These are phyloP conservation scores for Stenurella melanura DNA, from an alignment of 2,888 invertebrate species.

Conservation along the genomic window DNA sequence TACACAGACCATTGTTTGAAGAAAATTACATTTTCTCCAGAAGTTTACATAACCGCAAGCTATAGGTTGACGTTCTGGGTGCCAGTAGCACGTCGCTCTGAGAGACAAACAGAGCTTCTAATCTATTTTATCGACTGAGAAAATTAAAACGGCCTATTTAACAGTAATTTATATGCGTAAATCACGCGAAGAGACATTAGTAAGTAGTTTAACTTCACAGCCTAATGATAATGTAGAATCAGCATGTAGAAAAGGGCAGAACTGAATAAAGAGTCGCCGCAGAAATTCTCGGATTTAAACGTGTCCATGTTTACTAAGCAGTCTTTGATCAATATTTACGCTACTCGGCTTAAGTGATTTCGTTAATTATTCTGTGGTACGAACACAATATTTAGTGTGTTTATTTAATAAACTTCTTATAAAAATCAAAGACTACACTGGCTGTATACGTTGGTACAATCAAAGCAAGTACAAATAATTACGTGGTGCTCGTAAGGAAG, in stretches of 20 bases:
- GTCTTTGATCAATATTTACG: slow-evolving; percentile 38
- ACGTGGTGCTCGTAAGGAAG: no score
- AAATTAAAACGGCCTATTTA: slow-evolving; percentile 46
- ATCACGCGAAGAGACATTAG: slow-evolving; percentile 46
- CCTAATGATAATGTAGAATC: slow-evolving; percentile 45
- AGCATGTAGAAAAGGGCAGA: slow-evolving; percentile 39
- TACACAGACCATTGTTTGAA: slow-evolving; percentile 4
- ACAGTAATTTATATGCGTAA: slow-evolving; percentile 47
- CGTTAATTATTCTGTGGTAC: slow-evolving; percentile 38
- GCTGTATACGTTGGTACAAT: no score
- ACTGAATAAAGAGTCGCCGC: slow-evolving; percentile 31
- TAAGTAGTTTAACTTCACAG: slow-evolving; percentile 37
- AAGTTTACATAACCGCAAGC: slow-evolving; percentile 1
- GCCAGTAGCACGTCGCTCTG: neutral
- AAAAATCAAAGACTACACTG: neutral
- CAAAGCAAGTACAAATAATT: no score
- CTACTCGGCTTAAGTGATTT: slow-evolving; percentile 41
- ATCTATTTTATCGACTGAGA: slow-evolving; percentile 18
- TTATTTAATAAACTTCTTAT: neutral
- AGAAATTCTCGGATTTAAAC: slow-evolving; percentile 41
- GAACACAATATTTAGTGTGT: neutral
- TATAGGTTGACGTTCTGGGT: neutral
- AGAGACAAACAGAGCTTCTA: neutral
- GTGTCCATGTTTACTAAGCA: slow-evolving; percentile 44
- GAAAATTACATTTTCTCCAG: neutral